Conservation (phyloP, 2,113 vertebrate species). For the Alethe diademata region DNA sequence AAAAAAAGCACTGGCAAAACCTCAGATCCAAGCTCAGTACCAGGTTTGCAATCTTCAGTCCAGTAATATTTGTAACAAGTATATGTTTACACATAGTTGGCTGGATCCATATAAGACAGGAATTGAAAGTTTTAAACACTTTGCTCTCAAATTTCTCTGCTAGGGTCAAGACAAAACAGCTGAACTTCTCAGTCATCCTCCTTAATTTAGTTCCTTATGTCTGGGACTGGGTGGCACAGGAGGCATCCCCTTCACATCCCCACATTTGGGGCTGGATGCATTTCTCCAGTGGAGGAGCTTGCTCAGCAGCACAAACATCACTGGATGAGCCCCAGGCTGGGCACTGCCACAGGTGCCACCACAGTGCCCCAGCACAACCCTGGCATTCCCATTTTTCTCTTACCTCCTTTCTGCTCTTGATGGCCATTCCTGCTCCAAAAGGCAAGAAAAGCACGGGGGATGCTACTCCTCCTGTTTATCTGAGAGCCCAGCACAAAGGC, state of each 20-base stretch:
- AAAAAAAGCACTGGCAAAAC: neutral
- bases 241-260: neutral
- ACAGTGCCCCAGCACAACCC: neutral
- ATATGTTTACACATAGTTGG: neutral
- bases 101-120: neutral
- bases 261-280: neutral
- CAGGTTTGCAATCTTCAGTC: neutral
- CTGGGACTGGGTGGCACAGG: too few relatives aligned
- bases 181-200: neutral
- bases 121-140: neutral
- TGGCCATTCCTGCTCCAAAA: neutral
- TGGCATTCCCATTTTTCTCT: neutral
- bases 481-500: neutral
- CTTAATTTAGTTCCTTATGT: neutral
- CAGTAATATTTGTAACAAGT: neutral
- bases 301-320: neutral
- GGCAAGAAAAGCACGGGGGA: neutral
- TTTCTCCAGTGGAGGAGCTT: neutral
- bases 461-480: neutral
- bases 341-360: neutral
- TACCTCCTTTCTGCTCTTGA: neutral
- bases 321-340: neutral
- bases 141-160: neutral
- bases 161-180: neutral
- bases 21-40: neutral